phyloP scores from a whole-genome alignment of 2,797 vertebrate species.

The Scarus forsteni region DNA sequence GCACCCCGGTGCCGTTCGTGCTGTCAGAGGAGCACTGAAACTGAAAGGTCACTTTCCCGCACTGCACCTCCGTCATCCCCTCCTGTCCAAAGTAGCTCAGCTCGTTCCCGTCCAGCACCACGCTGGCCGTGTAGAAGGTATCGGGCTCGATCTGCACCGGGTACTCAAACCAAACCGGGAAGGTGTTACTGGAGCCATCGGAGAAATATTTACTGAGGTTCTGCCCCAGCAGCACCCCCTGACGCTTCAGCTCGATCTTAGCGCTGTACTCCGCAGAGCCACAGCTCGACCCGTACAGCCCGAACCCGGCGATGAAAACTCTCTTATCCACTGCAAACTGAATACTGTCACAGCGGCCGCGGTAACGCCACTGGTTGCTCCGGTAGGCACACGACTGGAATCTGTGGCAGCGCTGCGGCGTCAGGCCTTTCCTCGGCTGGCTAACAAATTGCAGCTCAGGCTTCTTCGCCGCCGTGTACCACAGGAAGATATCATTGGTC shows the following conservation, averaged over 20 bases:
- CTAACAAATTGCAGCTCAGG: conserved; percentile 94
- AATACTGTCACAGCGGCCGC: conserved; percentile 97
- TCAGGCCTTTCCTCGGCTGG: conserved; percentile 92
- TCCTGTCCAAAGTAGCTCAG: conserved; percentile 98
- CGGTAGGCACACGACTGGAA: conserved; percentile 98
- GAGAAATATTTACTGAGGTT: conserved; percentile 98
- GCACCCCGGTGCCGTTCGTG: conserved; percentile 97
- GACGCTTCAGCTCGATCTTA: conserved; percentile 96
- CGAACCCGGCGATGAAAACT: conserved; percentile 96
- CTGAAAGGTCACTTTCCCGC: conserved; percentile 97
- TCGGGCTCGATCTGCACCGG: conserved; percentile 98
- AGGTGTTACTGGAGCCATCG: conserved; percentile 97
- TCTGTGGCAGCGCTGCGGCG: conserved; percentile 95
- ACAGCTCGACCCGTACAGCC: conserved; percentile 96
- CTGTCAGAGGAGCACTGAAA: conserved; percentile 99
- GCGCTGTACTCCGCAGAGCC: conserved; percentile 97
- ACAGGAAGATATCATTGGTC: conserved; percentile 98
- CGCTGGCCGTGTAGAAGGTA: conserved; percentile 97
- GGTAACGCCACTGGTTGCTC: conserved; percentile 99
- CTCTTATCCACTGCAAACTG: conserved; percentile 98
- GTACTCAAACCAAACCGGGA: conserved; percentile 97
- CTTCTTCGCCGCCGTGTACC: conserved; percentile 97
- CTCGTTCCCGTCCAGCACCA: conserved; percentile 95
- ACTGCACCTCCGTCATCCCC: conserved; percentile 98
- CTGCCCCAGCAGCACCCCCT: conserved; percentile 93